phyloP scores from a whole-genome alignment of 92 coral and sea anemone genomes.

The Isaurus tuberculatus region DNA sequence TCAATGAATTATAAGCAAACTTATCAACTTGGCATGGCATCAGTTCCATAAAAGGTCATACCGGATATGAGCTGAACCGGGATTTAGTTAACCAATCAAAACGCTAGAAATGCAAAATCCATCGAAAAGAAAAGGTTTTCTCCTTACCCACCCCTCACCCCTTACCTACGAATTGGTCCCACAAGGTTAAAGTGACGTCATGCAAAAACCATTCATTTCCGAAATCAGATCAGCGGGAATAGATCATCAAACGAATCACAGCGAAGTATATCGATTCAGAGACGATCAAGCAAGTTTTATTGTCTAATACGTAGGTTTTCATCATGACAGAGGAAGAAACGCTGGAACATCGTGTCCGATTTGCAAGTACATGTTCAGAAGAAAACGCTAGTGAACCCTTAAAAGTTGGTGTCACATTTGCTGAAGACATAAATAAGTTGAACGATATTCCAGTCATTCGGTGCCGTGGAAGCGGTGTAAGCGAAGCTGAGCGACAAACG shows the following conservation, averaged over 20 bases:
- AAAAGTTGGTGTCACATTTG: constrained; percentile 21
- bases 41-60: too few relatives aligned
- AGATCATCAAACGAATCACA: neutral
- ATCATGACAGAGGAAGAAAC: neutral
- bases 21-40: too few relatives aligned
- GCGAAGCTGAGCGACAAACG: constrained; percentile 65
- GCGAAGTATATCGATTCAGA: neutral
- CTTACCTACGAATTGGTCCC: too few relatives aligned
- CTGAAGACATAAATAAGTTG: constrained; percentile 14
- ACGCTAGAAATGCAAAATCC: too few relatives aligned
- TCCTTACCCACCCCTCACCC: too few relatives aligned
- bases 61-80: too few relatives aligned
- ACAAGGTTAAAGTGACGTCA: too few relatives aligned
- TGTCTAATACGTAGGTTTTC: neutral
- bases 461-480: constrained; percentile 66
- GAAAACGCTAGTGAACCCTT: constrained; percentile 33
- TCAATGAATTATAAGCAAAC: too few relatives aligned
- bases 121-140: too few relatives aligned
- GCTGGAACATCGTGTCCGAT: constrained; percentile 31
- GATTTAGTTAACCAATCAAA: too few relatives aligned
- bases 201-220: too few relatives aligned
- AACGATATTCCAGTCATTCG: constrained; percentile 58
- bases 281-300: neutral
- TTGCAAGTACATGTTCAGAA: constrained; percentile 25
- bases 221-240: too few relatives aligned